Conservation (phyloP, 2,888 invertebrate genomes). For the Neocrepidodera transversa region DNA sequence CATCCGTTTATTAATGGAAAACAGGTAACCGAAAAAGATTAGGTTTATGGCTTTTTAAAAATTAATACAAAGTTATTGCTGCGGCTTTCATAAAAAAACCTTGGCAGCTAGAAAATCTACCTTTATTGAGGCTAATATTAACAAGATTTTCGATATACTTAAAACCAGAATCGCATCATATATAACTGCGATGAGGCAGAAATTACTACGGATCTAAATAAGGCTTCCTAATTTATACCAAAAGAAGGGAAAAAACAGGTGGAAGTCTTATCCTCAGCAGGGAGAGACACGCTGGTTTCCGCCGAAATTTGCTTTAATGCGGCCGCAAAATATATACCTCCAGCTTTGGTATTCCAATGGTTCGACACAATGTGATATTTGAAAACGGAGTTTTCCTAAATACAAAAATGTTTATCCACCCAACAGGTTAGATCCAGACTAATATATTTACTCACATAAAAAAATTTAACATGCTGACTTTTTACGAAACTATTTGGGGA, state of each 20-base stretch:
- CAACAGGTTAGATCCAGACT: slow-evolving; percentile 6
- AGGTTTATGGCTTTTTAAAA: slow-evolving; percentile 1
- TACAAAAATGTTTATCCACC: slow-evolving; percentile 2
- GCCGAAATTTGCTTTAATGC: neutral
- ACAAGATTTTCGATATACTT: neutral
- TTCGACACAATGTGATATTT: slow-evolving; percentile 4
- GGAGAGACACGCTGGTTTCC: slow-evolving; percentile 5
- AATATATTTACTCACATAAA: neutral
- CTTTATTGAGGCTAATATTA: neutral
- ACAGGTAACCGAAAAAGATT: slow-evolving; percentile 2
- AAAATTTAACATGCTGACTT: neutral
- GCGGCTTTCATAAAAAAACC: too few species aligned
- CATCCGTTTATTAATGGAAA: slow-evolving; percentile 2
- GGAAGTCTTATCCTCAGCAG: slow-evolving; percentile 8
- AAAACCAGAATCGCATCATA: neutral
- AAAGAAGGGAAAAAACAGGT: slow-evolving; percentile 11
- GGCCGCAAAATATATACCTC: slow-evolving; percentile 1
- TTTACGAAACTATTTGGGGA: too few species aligned
- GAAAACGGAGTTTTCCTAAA: neutral
- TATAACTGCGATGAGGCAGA: neutral
- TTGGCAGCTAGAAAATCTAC: neutral
- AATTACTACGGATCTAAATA: neutral
- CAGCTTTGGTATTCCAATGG: slow-evolving; percentile 10
- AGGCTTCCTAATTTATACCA: neutral
- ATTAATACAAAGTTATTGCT: too few species aligned